Conservation (phyloP, 2,888 invertebrate genomes). For the Scaptomyza caliginosa region DNA sequence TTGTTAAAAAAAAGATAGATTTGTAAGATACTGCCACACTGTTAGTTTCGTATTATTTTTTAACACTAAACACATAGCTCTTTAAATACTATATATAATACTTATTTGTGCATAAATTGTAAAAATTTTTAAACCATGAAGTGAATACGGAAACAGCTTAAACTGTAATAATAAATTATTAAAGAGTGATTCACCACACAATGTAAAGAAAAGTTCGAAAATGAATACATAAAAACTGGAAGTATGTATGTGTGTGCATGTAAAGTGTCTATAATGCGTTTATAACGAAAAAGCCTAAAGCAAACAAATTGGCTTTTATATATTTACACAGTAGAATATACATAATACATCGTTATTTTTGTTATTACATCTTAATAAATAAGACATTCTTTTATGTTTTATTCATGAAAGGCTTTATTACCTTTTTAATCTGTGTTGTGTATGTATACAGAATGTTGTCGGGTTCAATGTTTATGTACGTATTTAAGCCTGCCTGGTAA, state of each 20-base stretch:
- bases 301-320: background rate
- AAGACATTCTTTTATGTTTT: background rate
- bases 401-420: background rate
- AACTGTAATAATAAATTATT: slow-evolving; percentile 1
- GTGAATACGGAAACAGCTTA: background rate
- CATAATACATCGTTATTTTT: background rate
- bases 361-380: background rate
- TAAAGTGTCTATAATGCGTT: slow-evolving; percentile 27
- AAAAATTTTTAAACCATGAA: slow-evolving; percentile 9
- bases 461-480: slow-evolving; percentile 46
- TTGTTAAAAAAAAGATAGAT: slow-evolving; percentile 18
- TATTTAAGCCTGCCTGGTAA: slow-evolving; percentile 23
- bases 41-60: slow-evolving; percentile 53
- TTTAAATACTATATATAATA: slow-evolving; percentile 29
- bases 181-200: slow-evolving; percentile 26
- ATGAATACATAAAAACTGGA: slow-evolving; percentile 33
- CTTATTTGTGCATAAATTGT: slow-evolving; percentile 19
- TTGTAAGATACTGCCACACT: slow-evolving; percentile 43
- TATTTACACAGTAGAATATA: background rate
- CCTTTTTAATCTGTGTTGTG: slow-evolving; percentile 21
- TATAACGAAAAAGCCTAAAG: background rate
- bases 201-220: slow-evolving; percentile 15
- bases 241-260: slow-evolving; percentile 14
- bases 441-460: slow-evolving; percentile 53
- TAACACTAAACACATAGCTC: slow-evolving; percentile 40